phyloP scores from a whole-genome alignment of 1,140 invertebrate species.

The Geopemphigus sp. region DNA sequence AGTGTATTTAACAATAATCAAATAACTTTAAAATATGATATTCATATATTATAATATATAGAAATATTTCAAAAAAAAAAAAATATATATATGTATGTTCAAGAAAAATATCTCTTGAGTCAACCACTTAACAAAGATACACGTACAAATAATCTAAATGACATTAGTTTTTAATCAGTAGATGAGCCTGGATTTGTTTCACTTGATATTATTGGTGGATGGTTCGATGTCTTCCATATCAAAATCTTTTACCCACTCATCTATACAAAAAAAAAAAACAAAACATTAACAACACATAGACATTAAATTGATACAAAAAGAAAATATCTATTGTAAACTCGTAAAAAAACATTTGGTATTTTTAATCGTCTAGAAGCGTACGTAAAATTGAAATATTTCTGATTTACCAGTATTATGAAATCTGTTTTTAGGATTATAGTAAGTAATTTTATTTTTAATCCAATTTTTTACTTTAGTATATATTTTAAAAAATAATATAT shows the following conservation, averaged over 20 bases:
- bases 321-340: too few relatives aligned
- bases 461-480: too few relatives aligned
- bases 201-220: background rate
- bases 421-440: background rate
- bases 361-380: too few relatives aligned
- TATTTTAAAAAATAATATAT: background rate
- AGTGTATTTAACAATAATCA: conserved; percentile 30
- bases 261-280: conserved; percentile 52
- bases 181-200: background rate
- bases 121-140: background rate
- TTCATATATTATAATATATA: conserved; percentile 23
- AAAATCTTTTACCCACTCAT: conserved; percentile 54
- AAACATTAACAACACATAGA: conserved; percentile 5
- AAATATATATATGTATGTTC: background rate
- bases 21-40: conserved; percentile 38
- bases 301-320: too few relatives aligned
- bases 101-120: background rate
- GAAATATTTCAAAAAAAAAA: too few relatives aligned
- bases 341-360: too few relatives aligned
- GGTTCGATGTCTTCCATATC: conserved; percentile 54
- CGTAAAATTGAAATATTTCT: too few relatives aligned
- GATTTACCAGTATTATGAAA: background rate
- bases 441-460: background rate
- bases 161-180: background rate
- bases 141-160: conserved; percentile 30